Percentiles rank a stretch among this genome's conserved stretches.
These are phyloP conservation scores for Cheilosia urbana DNA, from an alignment of 2,888 invertebrate genomes.

Conservation along the genomic window DNA sequence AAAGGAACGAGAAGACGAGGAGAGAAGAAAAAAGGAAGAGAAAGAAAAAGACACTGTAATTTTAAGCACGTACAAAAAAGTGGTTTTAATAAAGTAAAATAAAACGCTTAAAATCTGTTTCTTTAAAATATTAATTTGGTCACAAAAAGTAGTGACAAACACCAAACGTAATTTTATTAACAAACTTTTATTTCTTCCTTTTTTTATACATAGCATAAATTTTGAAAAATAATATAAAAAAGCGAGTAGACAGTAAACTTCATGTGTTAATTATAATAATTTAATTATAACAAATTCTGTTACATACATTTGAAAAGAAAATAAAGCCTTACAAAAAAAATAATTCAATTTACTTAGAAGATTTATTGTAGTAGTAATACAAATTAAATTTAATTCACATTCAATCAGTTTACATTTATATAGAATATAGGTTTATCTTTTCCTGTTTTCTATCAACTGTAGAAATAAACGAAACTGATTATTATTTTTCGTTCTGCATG, in stretches of 20 bases:
- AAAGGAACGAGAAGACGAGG: too few species aligned
- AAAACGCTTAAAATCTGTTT: too few species aligned
- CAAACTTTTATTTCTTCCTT: slow-evolving; percentile 74
- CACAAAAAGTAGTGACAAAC: too few species aligned
- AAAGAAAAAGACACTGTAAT: too few species aligned
- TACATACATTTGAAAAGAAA: slow-evolving; percentile 25
- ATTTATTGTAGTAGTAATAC: slow-evolving; percentile 11
- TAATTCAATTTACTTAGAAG: slow-evolving; percentile 25
- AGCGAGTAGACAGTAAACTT: slow-evolving; percentile 68
- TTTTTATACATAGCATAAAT: slow-evolving; percentile 76
- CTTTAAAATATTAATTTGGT: too few species aligned
- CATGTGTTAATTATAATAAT: slow-evolving; percentile 60
- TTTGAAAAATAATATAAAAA: slow-evolving; percentile 72
- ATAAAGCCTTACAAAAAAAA: slow-evolving; percentile 31
- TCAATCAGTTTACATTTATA: neutral
- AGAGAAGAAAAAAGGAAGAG: too few species aligned
- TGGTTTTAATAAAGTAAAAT: too few species aligned
- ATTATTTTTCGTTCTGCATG: slow-evolving; percentile 8
- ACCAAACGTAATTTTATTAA: slow-evolving; percentile 68
- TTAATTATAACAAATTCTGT: slow-evolving; percentile 59
- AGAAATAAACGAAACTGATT: slow-evolving; percentile 29
- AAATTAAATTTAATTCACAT: slow-evolving; percentile 20
- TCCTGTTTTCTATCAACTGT: slow-evolving; percentile 5
- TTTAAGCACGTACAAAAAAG: too few species aligned
- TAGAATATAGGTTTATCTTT: neutral